Evolutionary conservation across 2,888 invertebrate genomes (phyloP), one percentile per base, ranked within the genome.

Genomic region (Scaptomyza reducta): DNA sequence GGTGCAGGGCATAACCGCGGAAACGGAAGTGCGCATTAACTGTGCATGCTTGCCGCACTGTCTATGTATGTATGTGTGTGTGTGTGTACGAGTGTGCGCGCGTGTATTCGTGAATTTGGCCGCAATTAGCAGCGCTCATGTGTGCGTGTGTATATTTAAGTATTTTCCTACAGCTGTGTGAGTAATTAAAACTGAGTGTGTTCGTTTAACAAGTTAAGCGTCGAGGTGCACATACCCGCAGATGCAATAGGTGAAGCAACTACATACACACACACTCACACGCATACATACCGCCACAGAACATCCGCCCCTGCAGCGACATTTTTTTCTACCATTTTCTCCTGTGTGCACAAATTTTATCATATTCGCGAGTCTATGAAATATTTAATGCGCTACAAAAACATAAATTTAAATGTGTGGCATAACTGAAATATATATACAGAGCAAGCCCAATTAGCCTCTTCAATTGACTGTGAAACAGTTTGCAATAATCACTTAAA

Each of bases 11-110:
- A 86, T 72, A 72, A 83, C 83, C 67, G 84, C 84, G 84, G 84
- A 84, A 84, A 84, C 84, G 84, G 84, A 84, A 84, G 87, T 84
- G 84, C 87, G 71, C 84, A 86, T 84, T 83, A 84, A 84, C 77
- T 70, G 70, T 79, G 81, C 79, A 63, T 67, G 81, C 72, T 62
- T 46, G 71, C 70, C 59, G 65, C 67, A 54, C 70, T 50, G 49
- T 58, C 33, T 16, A 46, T 46, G 62, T 27, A 22, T 47, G 14
- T 38, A 18, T 33, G 41, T 50, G 6, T 40, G 50, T 45, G 56
- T 53, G 22, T 41, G 51, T 55, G 54, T 45, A 46, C 18, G 27
- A 9, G 31, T 13, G 35, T 16, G 53, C 18, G 29, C 40, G 64
- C 13, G 14, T 25, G 44, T 54, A 55, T 46, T 25, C 46, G 51